These are phyloP conservation scores for Lutjanus campechanus DNA, from an alignment of 2,797 vertebrate genomes.

Conservation along the genomic window DNA sequence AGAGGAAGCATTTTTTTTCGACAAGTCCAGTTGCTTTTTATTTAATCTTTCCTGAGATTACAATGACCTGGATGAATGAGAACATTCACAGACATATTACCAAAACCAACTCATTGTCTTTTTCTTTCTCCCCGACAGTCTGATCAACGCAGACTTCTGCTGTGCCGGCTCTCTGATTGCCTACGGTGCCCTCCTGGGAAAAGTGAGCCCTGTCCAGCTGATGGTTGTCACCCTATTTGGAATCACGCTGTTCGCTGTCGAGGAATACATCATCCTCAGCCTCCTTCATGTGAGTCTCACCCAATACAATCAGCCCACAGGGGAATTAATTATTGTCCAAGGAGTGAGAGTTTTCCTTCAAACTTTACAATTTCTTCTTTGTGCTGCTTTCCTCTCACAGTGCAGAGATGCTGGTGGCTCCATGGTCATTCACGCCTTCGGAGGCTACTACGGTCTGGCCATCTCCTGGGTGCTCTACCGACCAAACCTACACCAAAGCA, in stretches of 20 bases:
- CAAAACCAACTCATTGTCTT: background rate
- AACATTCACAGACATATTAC: too few species aligned
- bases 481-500: slow-evolving; percentile 89
- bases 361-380: background rate
- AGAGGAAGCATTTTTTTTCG: too few species aligned
- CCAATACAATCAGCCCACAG: background rate
- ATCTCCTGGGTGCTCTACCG: slow-evolving; percentile 94
- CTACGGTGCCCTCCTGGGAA: slow-evolving; percentile 94
- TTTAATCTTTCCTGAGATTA: too few species aligned
- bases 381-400: slow-evolving; percentile 68
- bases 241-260: slow-evolving; percentile 92
- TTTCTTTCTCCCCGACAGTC: slow-evolving; percentile 75
- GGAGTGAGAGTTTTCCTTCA: background rate
- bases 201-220: slow-evolving; percentile 94
- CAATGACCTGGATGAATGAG: too few species aligned
- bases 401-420: slow-evolving; percentile 93
- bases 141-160: slow-evolving; percentile 98
- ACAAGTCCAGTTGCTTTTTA: too few species aligned
- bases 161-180: slow-evolving; percentile 92
- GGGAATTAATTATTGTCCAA: background rate
- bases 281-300: slow-evolving; percentile 90
- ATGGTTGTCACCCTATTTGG: slow-evolving; percentile 94
- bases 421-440: slow-evolving; percentile 96
- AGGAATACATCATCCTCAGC: slow-evolving; percentile 92
- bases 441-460: slow-evolving; percentile 94